phyloP scores from a whole-genome alignment of 1,140 invertebrate species.

The Euglossa dilemma region DNA sequence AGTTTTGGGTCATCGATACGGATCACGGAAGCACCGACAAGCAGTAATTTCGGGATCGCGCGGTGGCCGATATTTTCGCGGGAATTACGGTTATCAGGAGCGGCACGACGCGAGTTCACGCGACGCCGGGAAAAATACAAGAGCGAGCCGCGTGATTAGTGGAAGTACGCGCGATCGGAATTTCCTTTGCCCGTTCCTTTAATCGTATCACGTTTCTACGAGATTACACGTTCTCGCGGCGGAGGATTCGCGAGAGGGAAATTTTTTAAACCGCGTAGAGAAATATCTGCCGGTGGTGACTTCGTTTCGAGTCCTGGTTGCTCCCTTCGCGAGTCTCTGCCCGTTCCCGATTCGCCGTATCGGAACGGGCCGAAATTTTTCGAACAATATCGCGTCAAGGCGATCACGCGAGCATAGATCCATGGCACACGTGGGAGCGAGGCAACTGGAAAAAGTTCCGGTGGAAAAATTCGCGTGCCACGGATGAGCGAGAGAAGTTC shows the following conservation, averaged over 20 bases:
- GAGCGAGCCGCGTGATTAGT: neutral
- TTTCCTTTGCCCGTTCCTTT: too few species aligned
- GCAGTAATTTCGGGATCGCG: neutral
- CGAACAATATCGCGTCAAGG: neutral
- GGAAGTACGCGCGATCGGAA: neutral
- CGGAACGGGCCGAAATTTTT: neutral
- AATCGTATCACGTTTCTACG: too few species aligned
- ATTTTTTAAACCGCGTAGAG: too few species aligned
- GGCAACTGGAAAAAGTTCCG: neutral
- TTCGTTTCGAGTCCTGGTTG: neutral
- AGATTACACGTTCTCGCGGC: too few species aligned
- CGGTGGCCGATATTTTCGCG: neutral
- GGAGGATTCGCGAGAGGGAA: too few species aligned
- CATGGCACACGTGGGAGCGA: neutral
- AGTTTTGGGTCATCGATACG: neutral
- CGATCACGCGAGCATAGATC: neutral
- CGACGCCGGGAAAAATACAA: neutral
- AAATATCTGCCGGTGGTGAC: neutral
- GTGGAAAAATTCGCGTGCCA: conserved; percentile 7
- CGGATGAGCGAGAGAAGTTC: neutral
- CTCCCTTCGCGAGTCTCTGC: neutral
- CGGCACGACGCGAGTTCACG: neutral
- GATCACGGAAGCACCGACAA: neutral
- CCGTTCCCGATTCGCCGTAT: neutral
- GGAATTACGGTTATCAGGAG: neutral